Conservation (phyloP, 2,888 invertebrate genomes). For the Acanthococcus lagerstroemiae region DNA sequence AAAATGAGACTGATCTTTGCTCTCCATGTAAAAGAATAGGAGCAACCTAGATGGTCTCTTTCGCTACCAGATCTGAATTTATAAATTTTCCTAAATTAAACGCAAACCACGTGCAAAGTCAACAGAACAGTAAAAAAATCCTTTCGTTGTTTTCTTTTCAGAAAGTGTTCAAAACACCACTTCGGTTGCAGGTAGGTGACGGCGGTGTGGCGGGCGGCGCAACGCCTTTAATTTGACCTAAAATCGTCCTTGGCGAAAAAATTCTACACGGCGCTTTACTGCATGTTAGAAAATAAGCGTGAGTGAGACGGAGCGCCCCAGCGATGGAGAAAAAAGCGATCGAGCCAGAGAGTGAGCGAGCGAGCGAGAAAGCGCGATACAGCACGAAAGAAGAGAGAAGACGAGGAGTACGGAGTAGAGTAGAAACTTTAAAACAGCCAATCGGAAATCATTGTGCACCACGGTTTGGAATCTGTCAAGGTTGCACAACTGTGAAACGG, state of each 20-base stretch:
- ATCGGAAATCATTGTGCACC: constrained; percentile 22
- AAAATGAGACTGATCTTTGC: too few species aligned
- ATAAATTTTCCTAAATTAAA: too few species aligned
- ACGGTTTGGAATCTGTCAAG: constrained; percentile 27
- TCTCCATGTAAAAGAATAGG: too few species aligned
- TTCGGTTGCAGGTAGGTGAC: too few species aligned
- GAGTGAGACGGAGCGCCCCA: neutral
- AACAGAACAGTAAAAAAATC: too few species aligned
- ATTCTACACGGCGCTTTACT: constrained; percentile 20
- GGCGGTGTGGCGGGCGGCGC: too few species aligned
- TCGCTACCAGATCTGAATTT: too few species aligned
- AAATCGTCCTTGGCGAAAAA: constrained; percentile 31
- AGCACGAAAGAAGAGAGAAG: neutral
- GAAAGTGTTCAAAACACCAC: too few species aligned
- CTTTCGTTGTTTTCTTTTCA: too few species aligned
- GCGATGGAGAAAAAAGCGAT: neutral
- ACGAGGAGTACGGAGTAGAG: constrained; percentile 10
- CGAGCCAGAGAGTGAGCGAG: neutral
- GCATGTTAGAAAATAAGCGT: constrained; percentile 11
- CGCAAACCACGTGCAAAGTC: too few species aligned
- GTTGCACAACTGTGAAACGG: constrained; percentile 19
- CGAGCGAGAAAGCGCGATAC: too few species aligned
- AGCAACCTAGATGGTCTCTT: too few species aligned
- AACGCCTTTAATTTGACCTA: constrained; percentile 29
- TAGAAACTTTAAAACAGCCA: constrained; percentile 14